phyloP scores from a whole-genome alignment of 2,888 invertebrate genomes.

The Gryllus longicercus region DNA sequence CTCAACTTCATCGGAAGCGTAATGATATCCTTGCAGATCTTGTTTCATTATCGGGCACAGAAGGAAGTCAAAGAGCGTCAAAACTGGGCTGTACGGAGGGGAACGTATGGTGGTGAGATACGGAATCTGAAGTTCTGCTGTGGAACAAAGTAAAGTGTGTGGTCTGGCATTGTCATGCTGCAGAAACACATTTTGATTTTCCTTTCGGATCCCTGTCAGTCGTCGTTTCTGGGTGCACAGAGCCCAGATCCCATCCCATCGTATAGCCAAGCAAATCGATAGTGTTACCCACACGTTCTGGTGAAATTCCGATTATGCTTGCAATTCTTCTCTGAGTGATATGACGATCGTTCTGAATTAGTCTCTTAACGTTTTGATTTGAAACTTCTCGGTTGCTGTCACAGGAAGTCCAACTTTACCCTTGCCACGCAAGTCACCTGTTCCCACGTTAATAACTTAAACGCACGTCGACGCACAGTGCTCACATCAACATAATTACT shows the following conservation, averaged over 20 bases:
- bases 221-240: background rate
- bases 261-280: too few relatives aligned
- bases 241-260: background rate
- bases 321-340: background rate
- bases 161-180: background rate
- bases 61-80: background rate
- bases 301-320: background rate
- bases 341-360: background rate
- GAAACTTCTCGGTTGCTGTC: too few relatives aligned
- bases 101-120: background rate
- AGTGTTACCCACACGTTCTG: background rate
- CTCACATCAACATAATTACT: too few relatives aligned
- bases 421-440: too few relatives aligned
- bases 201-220: background rate
- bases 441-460: too few relatives aligned
- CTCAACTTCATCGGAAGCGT: too few relatives aligned
- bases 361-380: background rate
- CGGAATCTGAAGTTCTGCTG: background rate
- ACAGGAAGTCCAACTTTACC: too few relatives aligned
- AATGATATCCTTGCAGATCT: too few relatives aligned
- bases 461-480: too few relatives aligned
- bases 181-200: background rate
- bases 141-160: background rate
- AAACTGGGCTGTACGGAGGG: background rate
- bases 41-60: background rate